Conservation (phyloP, 64 coral and sea anemone genomes). For the Platygyra sinensis region DNA sequence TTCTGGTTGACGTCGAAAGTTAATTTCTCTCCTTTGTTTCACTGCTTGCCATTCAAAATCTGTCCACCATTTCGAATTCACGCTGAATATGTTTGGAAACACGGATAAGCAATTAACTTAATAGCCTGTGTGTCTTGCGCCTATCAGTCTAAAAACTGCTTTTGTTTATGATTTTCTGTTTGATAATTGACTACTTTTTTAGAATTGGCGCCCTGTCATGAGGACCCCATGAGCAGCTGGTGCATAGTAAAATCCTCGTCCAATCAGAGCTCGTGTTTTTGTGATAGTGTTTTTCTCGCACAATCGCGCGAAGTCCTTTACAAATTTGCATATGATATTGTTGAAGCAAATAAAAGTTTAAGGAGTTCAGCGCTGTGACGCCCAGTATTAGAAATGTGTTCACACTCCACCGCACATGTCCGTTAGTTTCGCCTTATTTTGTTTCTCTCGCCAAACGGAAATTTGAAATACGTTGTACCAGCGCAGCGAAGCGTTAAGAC, state of each 20-base stretch:
- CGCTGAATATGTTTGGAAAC: not conserved
- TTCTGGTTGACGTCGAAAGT: not conserved
- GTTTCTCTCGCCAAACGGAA: not conserved
- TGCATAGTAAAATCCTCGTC: not conserved
- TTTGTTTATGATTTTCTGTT: not conserved
- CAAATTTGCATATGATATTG: slow-evolving; percentile 39
- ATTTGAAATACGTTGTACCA: not conserved
- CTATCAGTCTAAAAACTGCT: not conserved
- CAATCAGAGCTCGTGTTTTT: slow-evolving; percentile 17
- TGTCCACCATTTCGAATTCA: not conserved
- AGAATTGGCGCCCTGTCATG: slow-evolving; percentile 31
- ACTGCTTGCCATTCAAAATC: not conserved
- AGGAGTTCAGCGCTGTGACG: not conserved
- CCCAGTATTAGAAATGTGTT: slow-evolving; percentile 9
- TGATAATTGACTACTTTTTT: slow-evolving; percentile 8
- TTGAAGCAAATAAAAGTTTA: slow-evolving; percentile 18
- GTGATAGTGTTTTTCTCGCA: slow-evolving; percentile 6
- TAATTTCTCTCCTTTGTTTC: not conserved
- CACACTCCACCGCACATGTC: slow-evolving; percentile 42
- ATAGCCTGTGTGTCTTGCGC: not conserved
- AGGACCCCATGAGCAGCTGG: slow-evolving; percentile 50
- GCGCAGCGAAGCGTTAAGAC: not conserved
- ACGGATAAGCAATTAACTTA: not conserved
- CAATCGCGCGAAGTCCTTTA: not conserved
- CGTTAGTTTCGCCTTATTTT: not conserved